Evolutionary conservation across 1,140 invertebrate genomes (phyloP).

Genomic region (Potamilus streckersoni): DNA sequence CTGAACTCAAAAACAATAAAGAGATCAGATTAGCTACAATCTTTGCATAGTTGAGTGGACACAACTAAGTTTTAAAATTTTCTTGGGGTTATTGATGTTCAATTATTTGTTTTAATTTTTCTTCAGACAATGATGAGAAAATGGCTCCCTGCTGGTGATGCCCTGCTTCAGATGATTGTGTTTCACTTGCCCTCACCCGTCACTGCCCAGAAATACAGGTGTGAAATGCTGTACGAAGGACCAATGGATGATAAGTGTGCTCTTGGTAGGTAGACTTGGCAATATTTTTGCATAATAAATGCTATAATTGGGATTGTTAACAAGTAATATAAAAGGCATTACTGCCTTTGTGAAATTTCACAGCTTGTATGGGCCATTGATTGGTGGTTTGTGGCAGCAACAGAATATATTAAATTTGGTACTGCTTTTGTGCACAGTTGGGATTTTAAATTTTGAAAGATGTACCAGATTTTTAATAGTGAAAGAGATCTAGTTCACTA

Average conservation of each 20-base stretch:
- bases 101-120: not conserved
- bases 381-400: not conserved
- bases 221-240: conserved; percentile 90
- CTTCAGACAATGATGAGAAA: conserved; percentile 87
- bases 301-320: not conserved
- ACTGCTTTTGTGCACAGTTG: too few species aligned
- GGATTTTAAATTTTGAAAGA: too few species aligned
- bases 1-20: too few species aligned
- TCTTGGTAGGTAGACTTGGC: conserved; percentile 73
- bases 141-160: conserved; percentile 99
- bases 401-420: not conserved
- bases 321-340: not conserved
- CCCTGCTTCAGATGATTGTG: conserved; percentile 99
- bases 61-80: too few species aligned
- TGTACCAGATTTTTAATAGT: too few species aligned
- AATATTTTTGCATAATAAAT: not conserved
- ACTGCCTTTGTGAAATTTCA: too few species aligned
- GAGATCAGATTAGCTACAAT: too few species aligned
- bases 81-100: too few species aligned
- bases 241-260: conserved; percentile 97
- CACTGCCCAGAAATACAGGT: conserved; percentile 98
- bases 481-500: too few species aligned
- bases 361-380: too few species aligned
- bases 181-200: conserved; percentile 99
- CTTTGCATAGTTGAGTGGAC: too few species aligned